Conservation (phyloP, 1,140 invertebrate genomes). For the Oncopeltus fasciatus region DNA sequence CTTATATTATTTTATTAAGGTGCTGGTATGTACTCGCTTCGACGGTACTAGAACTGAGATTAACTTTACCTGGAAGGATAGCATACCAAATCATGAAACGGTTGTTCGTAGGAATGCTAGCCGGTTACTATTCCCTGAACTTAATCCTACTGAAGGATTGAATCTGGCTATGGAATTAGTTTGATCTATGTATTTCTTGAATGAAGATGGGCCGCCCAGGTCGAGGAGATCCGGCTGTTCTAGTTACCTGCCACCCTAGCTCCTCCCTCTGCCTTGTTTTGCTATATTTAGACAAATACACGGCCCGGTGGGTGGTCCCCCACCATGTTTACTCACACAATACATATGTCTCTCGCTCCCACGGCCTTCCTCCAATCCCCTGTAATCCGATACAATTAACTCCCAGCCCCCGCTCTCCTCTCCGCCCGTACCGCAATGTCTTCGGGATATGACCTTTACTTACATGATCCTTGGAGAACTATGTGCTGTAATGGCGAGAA, state of each 20-base stretch:
- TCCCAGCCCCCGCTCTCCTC: background rate
- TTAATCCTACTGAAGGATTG: background rate
- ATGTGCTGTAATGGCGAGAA: background rate
- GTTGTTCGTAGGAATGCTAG: background rate
- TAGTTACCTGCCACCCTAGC: background rate
- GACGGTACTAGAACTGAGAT: too few relatives aligned
- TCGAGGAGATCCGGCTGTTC: background rate
- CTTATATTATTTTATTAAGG: too few relatives aligned
- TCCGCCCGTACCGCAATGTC: too few relatives aligned
- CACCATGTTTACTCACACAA: background rate
- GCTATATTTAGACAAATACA: conserved; percentile 16
- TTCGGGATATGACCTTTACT: background rate
- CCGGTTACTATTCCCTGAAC: background rate
- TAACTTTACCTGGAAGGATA: too few relatives aligned
- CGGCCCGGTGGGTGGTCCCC: background rate
- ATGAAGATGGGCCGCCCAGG: too few relatives aligned
- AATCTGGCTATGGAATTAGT: background rate
- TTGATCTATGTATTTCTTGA: too few relatives aligned
- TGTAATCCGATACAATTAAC: background rate
- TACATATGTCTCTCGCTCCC: background rate
- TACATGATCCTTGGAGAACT: background rate
- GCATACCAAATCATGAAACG: too few relatives aligned
- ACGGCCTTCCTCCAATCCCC: background rate
- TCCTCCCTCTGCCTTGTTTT: conserved; percentile 9
- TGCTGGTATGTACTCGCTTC: too few relatives aligned